A percentile compares a stretch with the other conserved stretches of the same genome.
Evolutionary conservation across 2,113 vertebrate species (phyloP).

Genomic region (Cebidichthys violaceus): DNA sequence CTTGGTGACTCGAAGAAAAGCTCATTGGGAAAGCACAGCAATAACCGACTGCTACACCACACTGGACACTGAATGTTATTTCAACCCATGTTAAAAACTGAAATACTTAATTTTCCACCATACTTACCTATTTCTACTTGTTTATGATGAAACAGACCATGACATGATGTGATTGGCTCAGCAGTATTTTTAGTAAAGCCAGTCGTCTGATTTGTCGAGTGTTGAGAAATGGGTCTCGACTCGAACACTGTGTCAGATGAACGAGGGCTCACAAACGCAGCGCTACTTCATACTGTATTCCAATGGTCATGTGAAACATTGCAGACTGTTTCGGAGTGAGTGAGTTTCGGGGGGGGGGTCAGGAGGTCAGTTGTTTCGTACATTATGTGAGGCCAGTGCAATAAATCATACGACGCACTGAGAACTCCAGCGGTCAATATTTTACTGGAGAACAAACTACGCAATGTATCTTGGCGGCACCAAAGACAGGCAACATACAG

Average conservation of each 20-base stretch:
- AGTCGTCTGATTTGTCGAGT: not conserved
- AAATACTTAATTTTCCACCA: not conserved
- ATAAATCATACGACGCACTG: slow-evolving; percentile 70
- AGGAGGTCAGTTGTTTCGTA: slow-evolving; percentile 48
- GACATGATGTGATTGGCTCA: not conserved
- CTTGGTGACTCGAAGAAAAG: slow-evolving; percentile 16
- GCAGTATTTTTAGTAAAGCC: not conserved
- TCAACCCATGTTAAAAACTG: not conserved
- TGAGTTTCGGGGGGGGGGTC: slow-evolving; percentile 25
- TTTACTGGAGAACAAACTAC: slow-evolving; percentile 39
- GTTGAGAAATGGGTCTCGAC: slow-evolving; percentile 36
- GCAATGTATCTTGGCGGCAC: slow-evolving; percentile 14
- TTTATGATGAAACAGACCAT: not conserved
- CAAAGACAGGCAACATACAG: not conserved
- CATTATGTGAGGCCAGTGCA: slow-evolving; percentile 42
- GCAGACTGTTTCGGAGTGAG: slow-evolving; percentile 32
- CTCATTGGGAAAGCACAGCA: not conserved
- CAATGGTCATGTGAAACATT: slow-evolving; percentile 17
- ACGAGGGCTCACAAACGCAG: slow-evolving; percentile 59
- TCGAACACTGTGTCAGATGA: slow-evolving; percentile 51
- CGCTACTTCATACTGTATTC: slow-evolving; percentile 14
- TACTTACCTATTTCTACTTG: not conserved
- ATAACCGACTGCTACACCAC: not conserved
- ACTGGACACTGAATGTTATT: not conserved
- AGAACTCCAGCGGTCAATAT: slow-evolving; percentile 55